These are phyloP conservation scores for Schizotus pectinicornis DNA, from an alignment of 2,888 invertebrate genomes.

Conservation along the genomic window DNA sequence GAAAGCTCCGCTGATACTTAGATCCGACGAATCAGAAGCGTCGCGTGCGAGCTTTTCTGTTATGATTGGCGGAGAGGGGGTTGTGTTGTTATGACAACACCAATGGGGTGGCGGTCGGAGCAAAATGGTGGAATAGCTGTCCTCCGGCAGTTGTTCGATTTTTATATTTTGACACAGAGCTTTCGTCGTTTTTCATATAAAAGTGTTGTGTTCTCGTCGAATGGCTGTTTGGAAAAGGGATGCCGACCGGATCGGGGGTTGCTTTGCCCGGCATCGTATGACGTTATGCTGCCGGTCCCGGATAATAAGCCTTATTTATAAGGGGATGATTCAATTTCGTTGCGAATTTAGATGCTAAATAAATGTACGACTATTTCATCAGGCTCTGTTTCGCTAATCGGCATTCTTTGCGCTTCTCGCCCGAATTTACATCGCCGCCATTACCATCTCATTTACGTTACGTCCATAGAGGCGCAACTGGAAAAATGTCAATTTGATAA, in stretches of 20 bases:
- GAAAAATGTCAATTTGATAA: too few relatives aligned
- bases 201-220: conserved; percentile 46
- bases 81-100: conserved; percentile 57
- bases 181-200: conserved; percentile 50
- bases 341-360: conserved; percentile 24
- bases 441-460: conserved; percentile 4
- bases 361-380: conserved; percentile 22
- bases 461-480: too few relatives aligned
- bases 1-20: conserved; percentile 44
- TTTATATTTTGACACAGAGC: conserved; percentile 57
- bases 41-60: conserved; percentile 45
- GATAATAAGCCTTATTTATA: conserved; percentile 37
- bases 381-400: conserved; percentile 16
- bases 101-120: conserved; percentile 52
- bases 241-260: conserved; percentile 30
- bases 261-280: conserved; percentile 25
- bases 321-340: conserved; percentile 32
- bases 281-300: conserved; percentile 31
- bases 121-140: conserved; percentile 57
- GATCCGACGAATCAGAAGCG: conserved; percentile 45
- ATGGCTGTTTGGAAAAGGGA: conserved; percentile 17
- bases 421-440: neutral
- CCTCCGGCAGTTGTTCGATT: conserved; percentile 57
- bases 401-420: conserved; percentile 8
- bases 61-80: conserved; percentile 53